Conservation (phyloP, 2,113 vertebrate species). For the Galeopterus variegatus region DNA sequence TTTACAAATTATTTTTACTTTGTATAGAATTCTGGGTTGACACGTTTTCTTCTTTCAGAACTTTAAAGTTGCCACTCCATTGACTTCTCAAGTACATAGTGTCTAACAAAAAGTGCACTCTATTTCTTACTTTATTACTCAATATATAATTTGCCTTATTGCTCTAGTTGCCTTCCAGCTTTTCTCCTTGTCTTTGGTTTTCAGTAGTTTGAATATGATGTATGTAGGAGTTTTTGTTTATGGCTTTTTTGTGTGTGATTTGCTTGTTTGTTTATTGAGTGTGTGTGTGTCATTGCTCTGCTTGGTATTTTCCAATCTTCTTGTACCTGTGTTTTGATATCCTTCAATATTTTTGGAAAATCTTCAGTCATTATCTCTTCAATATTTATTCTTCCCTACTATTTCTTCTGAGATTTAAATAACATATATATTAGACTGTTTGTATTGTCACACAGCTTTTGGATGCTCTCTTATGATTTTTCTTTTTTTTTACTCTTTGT, state of each 20-base stretch:
- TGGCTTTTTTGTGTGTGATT: not conserved
- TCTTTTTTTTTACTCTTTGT: not conserved
- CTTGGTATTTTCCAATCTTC: not conserved
- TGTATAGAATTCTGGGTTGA: not conserved
- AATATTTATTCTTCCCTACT: not conserved
- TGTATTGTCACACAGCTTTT: not conserved
- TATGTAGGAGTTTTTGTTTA: not conserved
- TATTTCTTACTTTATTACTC: not conserved
- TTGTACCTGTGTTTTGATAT: not conserved
- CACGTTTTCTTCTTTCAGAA: not conserved
- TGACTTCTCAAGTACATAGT: not conserved
- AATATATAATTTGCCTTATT: not conserved
- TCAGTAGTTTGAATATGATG: not conserved
- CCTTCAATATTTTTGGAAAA: slow-evolving; percentile 16
- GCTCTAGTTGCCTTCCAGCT: not conserved
- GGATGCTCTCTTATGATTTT: not conserved
- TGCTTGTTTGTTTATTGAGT: not conserved
- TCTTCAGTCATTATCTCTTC: not conserved
- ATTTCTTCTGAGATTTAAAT: not conserved
- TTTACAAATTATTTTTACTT: slow-evolving; percentile 39
- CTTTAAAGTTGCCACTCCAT: not conserved
- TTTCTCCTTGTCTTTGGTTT: slow-evolving; percentile 23
- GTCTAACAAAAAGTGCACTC: not conserved
- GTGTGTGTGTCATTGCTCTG: not conserved
- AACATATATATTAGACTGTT: not conserved